Evolutionary conservation across 2,888 invertebrate genomes (phyloP), one percentile per base, ranked within the genome.

Genomic region (Drosophila prostipennis): DNA sequence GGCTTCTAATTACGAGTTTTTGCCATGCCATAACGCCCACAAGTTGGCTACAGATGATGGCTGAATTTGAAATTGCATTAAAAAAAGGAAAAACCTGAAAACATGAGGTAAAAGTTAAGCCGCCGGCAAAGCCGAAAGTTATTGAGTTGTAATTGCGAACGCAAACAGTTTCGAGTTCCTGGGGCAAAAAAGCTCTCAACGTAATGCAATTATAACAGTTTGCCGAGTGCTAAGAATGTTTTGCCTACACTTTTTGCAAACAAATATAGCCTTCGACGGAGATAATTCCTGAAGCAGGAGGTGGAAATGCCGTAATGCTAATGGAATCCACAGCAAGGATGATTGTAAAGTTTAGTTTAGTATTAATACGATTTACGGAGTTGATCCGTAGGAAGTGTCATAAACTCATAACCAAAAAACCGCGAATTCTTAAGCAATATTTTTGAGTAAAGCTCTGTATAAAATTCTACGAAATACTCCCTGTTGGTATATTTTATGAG

Each of bases 141-240:
- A 85, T 85, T 87, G 85, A 85, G 85, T 85, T 87, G 82, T 81
- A 87, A 85, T 87, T 87, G 85, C 82, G 64, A 83, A 69, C 59
- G 76, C 76, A 85, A 85, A 79, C 74, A 79, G 64, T 70, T 60
- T 64, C 40, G 39, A 45, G 34, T 43, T 34, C 36, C n/a, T 37
- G 19, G 6, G 51, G 26, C 51, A 71, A 75, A 77, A 79, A 76
- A 87, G 87, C 85, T 80, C 80, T 75, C 64, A 76, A 78, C 75
- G 77, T 85, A 81, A 81, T 87, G 82, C 85, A 87, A 87, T 84
- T 84, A 87, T 81, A 79, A 83, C 83, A 70, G 72, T 76, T 56
- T 34, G 49, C 32, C 39, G 26, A 70, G 70, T 45, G 39, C 42
- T 32, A 39, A 52, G 45, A 40, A 42, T 71, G 60, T 72, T 65